Percentiles rank a stretch among this genome's conserved stretches.
phyloP scores from a whole-genome alignment of 2,113 vertebrate genomes.

The Platichthys flesus region DNA sequence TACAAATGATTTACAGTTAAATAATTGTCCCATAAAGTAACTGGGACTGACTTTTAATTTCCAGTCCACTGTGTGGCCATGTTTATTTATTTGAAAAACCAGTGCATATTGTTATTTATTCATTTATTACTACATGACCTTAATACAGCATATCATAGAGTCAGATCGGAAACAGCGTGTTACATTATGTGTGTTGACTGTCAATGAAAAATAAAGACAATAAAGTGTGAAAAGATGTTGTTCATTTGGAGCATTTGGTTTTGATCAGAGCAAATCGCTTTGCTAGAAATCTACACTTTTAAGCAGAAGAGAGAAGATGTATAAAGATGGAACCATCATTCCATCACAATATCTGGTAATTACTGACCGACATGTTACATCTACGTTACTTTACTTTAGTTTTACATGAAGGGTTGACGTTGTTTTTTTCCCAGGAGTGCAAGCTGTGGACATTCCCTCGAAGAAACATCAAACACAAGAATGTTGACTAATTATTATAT shows the following conservation, averaged over 20 bases:
- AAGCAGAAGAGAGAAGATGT: background rate
- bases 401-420: background rate
- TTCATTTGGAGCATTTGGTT: background rate
- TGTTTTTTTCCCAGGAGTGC: background rate
- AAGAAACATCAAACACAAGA: conserved; percentile 13
- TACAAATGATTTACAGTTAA: background rate
- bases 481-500: conserved; percentile 32
- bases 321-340: background rate
- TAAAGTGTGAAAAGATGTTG: background rate
- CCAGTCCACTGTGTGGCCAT: background rate
- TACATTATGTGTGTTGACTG: background rate
- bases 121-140: background rate
- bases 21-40: background rate
- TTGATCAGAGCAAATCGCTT: background rate
- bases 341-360: background rate
- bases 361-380: background rate
- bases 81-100: background rate
- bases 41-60: too few relatives aligned
- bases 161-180: background rate
- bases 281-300: background rate
- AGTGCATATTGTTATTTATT: background rate
- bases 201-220: background rate
- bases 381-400: background rate
- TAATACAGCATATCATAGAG: background rate
- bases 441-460: background rate